Base-by-base conservation (phyloP, 2,888 invertebrate species). In the Pediacus dermestoides region DNA sequence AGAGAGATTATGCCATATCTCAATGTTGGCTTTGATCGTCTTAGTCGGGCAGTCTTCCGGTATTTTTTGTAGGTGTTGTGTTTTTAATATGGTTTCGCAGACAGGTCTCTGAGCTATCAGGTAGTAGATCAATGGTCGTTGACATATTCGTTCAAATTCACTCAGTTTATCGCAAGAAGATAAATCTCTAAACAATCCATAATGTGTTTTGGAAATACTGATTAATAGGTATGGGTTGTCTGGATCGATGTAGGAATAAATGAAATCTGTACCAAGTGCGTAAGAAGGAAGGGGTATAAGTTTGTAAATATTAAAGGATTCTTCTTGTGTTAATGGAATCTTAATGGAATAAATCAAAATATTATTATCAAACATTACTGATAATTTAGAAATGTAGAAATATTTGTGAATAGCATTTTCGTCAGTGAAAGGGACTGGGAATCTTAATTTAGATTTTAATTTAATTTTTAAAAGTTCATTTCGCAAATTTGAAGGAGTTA, bases 21-120 rank as follows among this genome's bases (percentile, higher is more conserved):
- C 36, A n/a, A 39, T 21, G 2, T 38, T 16, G 7, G 37, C 23
- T 35, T 39, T 40, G 10, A 46, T 31, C 13, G 34, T 26, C 28
- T 32, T 37, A 8, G 32, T 35, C 11, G 27, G 13, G 33, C 42
- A 46, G 32, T 46, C 40, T 11, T 21, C 22, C 30, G 43, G 43
- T 23, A 46, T 34, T 23, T 15, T 28, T n/a, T n/a, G n/a, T n/a
- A n/a, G n/a, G n/a, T n/a, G n/a, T n/a, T n/a, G n/a, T n/a, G n/a
- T n/a, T n/a, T n/a, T n/a, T n/a, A n/a, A n/a, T n/a, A n/a, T n/a
- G n/a, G n/a, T n/a, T n/a, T n/a, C n/a, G n/a, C n/a, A n/a, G n/a
- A n/a, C n/a, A n/a, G n/a, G n/a, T n/a, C n/a, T n/a, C n/a, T n/a
- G n/a, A n/a, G n/a, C n/a, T n/a, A n/a, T n/a, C n/a, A n/a, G n/a